Evolutionary conservation across 2,888 invertebrate genomes (phyloP), one percentile per base, ranked within the genome.

Genomic region (Taenaris catops): DNA sequence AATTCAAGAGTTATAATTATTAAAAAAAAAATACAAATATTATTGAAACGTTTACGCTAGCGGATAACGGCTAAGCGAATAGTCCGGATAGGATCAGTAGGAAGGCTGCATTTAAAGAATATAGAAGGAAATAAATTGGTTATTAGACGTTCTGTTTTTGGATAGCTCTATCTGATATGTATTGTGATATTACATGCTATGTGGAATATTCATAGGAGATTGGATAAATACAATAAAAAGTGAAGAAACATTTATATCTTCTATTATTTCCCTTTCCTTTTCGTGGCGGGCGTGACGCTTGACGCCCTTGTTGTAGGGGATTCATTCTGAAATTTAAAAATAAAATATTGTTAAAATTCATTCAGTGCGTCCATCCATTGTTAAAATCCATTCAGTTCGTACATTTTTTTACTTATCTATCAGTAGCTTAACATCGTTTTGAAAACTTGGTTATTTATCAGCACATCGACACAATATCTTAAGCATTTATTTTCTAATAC

Each of bases 111-210:
- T 36, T 29, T 25, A 25, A 18, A 20, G 18, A 9, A n/a, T 20
- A 8, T 4, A 29, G 12, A 14, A 25, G 25, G 35, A 24, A 38
- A 21, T 18, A 26, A 26, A 24, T 29, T 42, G 27, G 33, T 36
- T 16, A 38, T 38, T 40, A 33, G 20, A 34, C 57, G 18, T 6
- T 6, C 7, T 19, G 19, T 19, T 53, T 45, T 60, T 64, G 56
- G 60, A 65, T 70, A 70, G 62, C 60, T 65, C 41, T 48, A 46
- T 54, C 58, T 80, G 80, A 83, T 79, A 83, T 81, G 83, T 81
- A 73, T 79, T 81, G 79, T 81, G 81, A 81, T 84, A 83, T 79
- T 80, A 83, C 72, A 76, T 71, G 66, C 73, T 83, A 81, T 76
- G 69, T 79, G 80, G 79, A 78, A 73, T 76, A 70, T 66, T 70